phyloP scores from a whole-genome alignment of 2,113 vertebrate species.

The Morphnarchus princeps region DNA sequence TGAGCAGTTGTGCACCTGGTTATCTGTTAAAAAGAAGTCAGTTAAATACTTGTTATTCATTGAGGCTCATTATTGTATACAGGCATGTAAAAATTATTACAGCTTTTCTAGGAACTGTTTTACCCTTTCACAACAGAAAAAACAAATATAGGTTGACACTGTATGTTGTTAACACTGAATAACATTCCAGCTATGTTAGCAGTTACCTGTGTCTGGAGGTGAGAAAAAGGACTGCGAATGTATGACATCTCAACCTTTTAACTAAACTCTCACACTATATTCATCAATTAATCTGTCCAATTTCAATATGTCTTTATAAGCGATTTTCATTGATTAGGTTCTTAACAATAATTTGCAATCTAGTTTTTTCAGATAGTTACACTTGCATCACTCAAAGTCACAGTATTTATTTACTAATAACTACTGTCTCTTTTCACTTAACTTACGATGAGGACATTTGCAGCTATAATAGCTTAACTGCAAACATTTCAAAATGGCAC shows the following conservation, averaged over 20 bases:
- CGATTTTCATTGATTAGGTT: neutral
- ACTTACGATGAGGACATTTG: neutral
- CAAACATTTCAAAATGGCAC: neutral
- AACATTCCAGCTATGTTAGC: neutral
- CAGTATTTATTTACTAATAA: neutral
- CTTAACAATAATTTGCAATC: neutral
- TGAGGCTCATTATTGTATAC: neutral
- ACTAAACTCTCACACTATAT: neutral
- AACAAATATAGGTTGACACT: neutral
- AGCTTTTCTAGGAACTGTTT: neutral
- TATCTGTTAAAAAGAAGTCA: neutral
- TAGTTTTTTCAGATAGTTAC: neutral
- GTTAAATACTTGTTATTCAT: neutral
- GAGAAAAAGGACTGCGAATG: neutral
- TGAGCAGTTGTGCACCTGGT: neutral
- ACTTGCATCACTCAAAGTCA: neutral
- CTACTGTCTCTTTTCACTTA: neutral
- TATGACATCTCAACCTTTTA: neutral
- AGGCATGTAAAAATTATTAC: neutral
- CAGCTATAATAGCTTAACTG: neutral
- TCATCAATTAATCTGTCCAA: neutral
- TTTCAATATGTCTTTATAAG: neutral
- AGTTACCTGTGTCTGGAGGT: neutral
- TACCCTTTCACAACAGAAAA: neutral
- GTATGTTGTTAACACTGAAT: neutral